These are phyloP conservation scores for Poeciliopsis paucimaculata DNA, from an alignment of 2,797 vertebrate species.

Conservation along the genomic window DNA sequence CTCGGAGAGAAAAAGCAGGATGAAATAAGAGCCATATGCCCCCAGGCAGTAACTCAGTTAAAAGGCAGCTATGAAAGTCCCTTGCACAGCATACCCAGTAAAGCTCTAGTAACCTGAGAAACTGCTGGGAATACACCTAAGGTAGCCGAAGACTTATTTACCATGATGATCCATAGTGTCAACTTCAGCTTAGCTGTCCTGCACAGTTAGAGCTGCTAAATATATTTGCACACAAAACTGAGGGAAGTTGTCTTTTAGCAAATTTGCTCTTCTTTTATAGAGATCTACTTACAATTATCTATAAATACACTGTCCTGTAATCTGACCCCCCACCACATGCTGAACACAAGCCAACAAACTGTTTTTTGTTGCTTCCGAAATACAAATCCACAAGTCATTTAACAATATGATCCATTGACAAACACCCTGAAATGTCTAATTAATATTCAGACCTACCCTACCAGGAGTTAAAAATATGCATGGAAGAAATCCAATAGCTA, in stretches of 20 bases:
- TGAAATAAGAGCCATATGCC: slow-evolving; percentile 2
- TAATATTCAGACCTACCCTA: neutral
- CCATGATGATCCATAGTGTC: slow-evolving; percentile 9
- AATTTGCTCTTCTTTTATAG: slow-evolving; percentile 22
- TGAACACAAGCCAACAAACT: slow-evolving; percentile 54
- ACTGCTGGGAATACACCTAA: slow-evolving; percentile 16
- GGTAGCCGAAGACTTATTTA: neutral
- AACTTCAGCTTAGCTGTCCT: slow-evolving; percentile 8
- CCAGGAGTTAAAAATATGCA: neutral
- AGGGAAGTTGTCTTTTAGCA: slow-evolving; percentile 14
- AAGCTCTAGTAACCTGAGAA: slow-evolving; percentile 39
- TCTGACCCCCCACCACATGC: slow-evolving; percentile 41
- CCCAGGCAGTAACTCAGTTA: slow-evolving; percentile 32
- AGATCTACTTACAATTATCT: slow-evolving; percentile 41
- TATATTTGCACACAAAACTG: neutral
- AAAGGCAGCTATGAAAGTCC: slow-evolving; percentile 15
- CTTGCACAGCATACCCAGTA: slow-evolving; percentile 12
- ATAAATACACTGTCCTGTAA: slow-evolving; percentile 70
- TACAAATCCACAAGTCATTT: neutral
- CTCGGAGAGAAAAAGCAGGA: neutral
- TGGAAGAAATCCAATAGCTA: slow-evolving; percentile 7
- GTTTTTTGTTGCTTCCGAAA: slow-evolving; percentile 41
- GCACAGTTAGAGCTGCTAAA: slow-evolving; percentile 4
- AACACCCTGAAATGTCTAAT: too few relatives aligned
- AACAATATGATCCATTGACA: neutral